A percentile compares a stretch with the other conserved stretches of the same genome.
Evolutionary conservation across 2,888 invertebrate species (phyloP).

Genomic region (Himalopsyche kuldschensis): DNA sequence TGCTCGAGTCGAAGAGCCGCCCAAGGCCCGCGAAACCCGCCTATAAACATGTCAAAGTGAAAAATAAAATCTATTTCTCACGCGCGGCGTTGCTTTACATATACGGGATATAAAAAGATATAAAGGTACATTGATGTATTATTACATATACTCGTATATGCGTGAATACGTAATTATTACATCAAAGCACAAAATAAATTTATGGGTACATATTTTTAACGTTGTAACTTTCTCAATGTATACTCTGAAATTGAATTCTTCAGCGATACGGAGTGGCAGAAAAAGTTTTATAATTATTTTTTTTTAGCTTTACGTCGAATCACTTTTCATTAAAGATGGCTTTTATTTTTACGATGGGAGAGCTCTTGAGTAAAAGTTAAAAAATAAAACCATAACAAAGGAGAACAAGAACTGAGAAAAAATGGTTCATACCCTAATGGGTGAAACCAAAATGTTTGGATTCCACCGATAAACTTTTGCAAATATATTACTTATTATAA

Average conservation of each 20-base stretch:
- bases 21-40: constrained; percentile 19
- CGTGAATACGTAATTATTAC: not conserved
- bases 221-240: not conserved
- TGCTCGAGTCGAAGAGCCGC: constrained; percentile 20
- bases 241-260: not conserved
- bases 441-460: too few species aligned
- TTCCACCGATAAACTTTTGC: too few species aligned
- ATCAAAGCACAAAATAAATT: not conserved
- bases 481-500: too few species aligned
- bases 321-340: too few species aligned
- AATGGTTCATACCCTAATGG: too few species aligned
- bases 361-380: too few species aligned
- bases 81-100: constrained; percentile 13
- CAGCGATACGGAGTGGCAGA: too few species aligned
- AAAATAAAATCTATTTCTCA: constrained; percentile 34
- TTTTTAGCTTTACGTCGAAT: too few species aligned
- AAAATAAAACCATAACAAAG: too few species aligned
- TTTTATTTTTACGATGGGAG: too few species aligned
- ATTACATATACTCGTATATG: not conserved
- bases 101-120: not conserved
- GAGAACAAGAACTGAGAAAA: too few species aligned
- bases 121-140: not conserved
- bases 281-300: too few species aligned
- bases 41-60: constrained; percentile 32
- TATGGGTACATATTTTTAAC: not conserved